Conservation (phyloP, 2,113 vertebrate genomes). For the Salvelinus fontinalis region DNA sequence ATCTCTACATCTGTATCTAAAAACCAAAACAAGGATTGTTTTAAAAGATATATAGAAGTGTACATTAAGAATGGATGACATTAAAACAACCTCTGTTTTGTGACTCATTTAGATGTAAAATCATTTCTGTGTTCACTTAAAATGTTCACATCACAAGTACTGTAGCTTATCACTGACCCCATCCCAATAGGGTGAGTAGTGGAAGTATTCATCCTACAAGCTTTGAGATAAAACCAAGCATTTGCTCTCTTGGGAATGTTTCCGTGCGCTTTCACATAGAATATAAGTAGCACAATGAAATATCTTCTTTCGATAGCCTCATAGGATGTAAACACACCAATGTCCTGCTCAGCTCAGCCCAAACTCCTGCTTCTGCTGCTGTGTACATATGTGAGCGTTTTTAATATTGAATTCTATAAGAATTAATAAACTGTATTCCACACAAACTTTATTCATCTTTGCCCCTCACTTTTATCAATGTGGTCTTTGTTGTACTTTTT, state of each 20-base stretch:
- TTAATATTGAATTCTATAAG: conserved; percentile 66
- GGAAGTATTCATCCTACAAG: not conserved
- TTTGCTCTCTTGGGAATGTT: conserved; percentile 20
- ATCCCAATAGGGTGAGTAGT: conserved; percentile 24
- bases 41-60: not conserved
- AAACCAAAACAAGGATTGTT: conserved; percentile 28
- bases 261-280: conserved; percentile 32
- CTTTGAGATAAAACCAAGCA: conserved; percentile 4
- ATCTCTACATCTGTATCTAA: conserved; percentile 17
- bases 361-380: conserved; percentile 69
- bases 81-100: conserved; percentile 9
- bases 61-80: conserved; percentile 7
- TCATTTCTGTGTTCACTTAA: conserved; percentile 6
- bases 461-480: not conserved
- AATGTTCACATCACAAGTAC: conserved; percentile 4
- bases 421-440: conserved; percentile 70
- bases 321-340: conserved; percentile 68
- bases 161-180: not conserved
- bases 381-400: conserved; percentile 64
- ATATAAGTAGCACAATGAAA: conserved; percentile 51
- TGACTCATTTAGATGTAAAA: conserved; percentile 12
- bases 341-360: conserved; percentile 46
- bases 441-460: conserved; percentile 12
- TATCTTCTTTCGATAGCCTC: conserved; percentile 27
- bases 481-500: not conserved